Evolutionary conservation across 2,113 vertebrate genomes (phyloP).

Genomic region (human): GRCh38 chr17:52673001-52673500

Average conservation of each 20-base stretch:
- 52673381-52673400: not conserved
- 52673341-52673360: no score
- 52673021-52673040: not conserved
- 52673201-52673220: not conserved
- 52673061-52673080: not conserved
- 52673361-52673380: no score
- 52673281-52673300: not conserved
- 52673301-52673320: not conserved
- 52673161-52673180: not conserved
- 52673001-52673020: not conserved
- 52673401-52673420: not conserved
- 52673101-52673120: not conserved
- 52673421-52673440: not conserved
- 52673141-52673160: not conserved
- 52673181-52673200: not conserved
- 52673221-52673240: not conserved
- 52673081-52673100: not conserved
- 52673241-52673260: not conserved
- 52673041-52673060: not conserved
- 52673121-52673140: not conserved
- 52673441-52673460: not conserved
- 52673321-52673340: not conserved
- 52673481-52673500: not conserved
- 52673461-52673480: not conserved
- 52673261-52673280: not conserved